Conservation (phyloP, 2,113 vertebrate species). For the Eonycteris spelaea region DNA sequence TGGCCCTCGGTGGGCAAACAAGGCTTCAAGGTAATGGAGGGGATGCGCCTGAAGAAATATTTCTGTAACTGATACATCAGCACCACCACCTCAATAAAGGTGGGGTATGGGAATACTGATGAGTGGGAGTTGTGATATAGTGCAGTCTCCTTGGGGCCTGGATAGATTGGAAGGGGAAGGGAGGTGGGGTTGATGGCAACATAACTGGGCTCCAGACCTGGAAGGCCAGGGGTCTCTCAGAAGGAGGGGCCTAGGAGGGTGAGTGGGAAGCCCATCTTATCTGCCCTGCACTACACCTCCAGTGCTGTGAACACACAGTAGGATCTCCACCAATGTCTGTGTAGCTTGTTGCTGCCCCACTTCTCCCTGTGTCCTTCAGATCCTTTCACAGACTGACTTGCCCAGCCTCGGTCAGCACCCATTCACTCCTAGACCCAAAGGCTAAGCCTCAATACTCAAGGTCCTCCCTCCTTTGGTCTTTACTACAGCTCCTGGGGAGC, state of each 20-base stretch:
- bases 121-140: neutral
- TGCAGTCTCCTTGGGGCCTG: neutral
- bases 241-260: neutral
- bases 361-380: neutral
- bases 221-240: neutral
- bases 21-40: neutral
- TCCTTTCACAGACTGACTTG: neutral
- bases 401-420: neutral
- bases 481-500: neutral
- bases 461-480: neutral
- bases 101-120: neutral
- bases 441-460: neutral
- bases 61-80: neutral
- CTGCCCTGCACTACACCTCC: neutral
- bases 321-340: neutral
- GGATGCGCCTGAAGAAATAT: neutral
- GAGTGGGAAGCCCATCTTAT: neutral
- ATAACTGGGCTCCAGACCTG: neutral
- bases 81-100: conserved; percentile 37
- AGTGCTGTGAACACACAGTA: neutral
- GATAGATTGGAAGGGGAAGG: neutral
- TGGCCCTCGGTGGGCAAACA: neutral
- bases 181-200: neutral
- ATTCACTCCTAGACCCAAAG: neutral
- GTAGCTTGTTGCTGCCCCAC: neutral